Conservation (phyloP, 2,113 vertebrate species). For the Seriola aureovittata region DNA sequence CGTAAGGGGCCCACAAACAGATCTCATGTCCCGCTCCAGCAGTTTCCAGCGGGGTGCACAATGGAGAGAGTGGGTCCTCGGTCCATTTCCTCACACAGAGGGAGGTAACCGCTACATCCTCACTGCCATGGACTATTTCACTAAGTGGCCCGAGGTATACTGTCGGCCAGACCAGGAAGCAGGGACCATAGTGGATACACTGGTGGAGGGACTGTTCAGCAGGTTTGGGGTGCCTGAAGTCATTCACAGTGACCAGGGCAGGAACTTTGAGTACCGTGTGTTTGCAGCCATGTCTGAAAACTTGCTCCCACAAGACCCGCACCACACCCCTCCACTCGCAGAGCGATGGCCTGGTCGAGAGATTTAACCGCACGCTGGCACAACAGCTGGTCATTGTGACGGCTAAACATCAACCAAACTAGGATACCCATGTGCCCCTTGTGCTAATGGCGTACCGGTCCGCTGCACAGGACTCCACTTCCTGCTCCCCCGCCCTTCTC, state of each 20-base stretch:
- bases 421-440: neutral
- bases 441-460: neutral
- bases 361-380: constrained; percentile 9
- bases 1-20: neutral
- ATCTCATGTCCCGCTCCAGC: constrained; percentile 24
- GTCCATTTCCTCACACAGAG: neutral
- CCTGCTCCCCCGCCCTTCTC: neutral
- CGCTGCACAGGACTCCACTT: neutral
- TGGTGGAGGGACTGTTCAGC: constrained; percentile 13
- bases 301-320: constrained; percentile 31
- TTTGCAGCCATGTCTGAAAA: constrained; percentile 29
- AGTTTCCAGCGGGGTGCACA: neutral
- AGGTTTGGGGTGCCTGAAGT: neutral
- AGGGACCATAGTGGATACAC: neutral
- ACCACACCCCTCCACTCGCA: constrained; percentile 41
- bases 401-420: neutral
- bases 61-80: constrained; percentile 1
- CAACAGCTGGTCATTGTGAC: constrained; percentile 15
- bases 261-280: constrained; percentile 43
- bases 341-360: constrained; percentile 17
- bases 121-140: constrained; percentile 16
- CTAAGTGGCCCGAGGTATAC: constrained; percentile 3
- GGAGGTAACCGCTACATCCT: neutral
- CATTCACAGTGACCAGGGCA: constrained; percentile 37
- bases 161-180: neutral